Evolutionary conservation across 2,797 vertebrate species (phyloP), one percentile per base, ranked within the genome.

Genomic region (Falco concolor): DNA sequence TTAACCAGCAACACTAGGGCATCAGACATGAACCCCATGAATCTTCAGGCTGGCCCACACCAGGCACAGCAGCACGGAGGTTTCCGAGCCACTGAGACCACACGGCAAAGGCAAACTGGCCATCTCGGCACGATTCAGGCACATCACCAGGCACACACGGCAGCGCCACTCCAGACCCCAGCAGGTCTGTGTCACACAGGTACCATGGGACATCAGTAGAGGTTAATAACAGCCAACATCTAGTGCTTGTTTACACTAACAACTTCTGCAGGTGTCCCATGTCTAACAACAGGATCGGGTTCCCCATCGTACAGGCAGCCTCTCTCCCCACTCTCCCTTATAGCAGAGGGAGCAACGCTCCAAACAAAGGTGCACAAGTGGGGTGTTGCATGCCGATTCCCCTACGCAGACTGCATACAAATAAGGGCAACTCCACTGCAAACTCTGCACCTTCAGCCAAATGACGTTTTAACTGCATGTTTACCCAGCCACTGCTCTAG

Each of bases 101-200:
- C 23, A 5, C 0, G 1, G 36, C 73, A 74, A 84, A 86, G n/a
- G 14, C 5, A 70, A 84, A 64, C 4, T 2, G 2, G 27, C 8
- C 1, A 0, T 5, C 45, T 28, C 4, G 0, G 59, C 21, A 75
- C 24, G 68, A 68, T 13, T 45, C 42, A 8, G 74, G 67, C 50
- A 65, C 0, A 0, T 49, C 49, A 49, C 28, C 17, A 25, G 0
- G 0, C 3, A 2, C 63, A 45, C 47, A 30, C 0, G 2, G 87
- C 44, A 76, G 50, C 61, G 80, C 12, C 19, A 4, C 30, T 40
- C 38, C 72, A 49, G 40, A 74, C 4, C n/a, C 45, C 4, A 7
- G 34, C 30, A 40, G 12, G 27, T 38, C 72, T 28, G 63, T 7
- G 50, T 45, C 54, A n/a, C 40, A 6, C 38, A 18, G 54, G 24